These are phyloP conservation scores for Nycticorax nycticorax DNA, from an alignment of 2,113 vertebrate species.

Conservation along the genomic window DNA sequence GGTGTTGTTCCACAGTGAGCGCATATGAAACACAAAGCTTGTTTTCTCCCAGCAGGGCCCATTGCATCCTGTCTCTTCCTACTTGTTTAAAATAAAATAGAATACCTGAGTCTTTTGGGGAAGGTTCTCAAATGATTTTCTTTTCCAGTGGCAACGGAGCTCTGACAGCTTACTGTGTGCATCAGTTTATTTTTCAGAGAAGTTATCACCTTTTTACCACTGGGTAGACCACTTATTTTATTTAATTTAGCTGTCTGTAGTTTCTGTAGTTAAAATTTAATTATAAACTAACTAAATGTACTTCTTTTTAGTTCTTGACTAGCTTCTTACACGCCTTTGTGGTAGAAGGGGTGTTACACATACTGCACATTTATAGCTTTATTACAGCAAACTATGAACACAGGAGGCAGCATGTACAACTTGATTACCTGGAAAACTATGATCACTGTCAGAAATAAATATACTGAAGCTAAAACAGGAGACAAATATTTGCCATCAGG, in stretches of 20 bases:
- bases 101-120: background rate
- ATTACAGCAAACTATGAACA: background rate
- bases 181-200: background rate
- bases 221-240: background rate
- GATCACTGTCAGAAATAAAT: conserved; percentile 95
- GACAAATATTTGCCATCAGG: conserved; percentile 87
- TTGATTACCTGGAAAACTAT: conserved; percentile 93
- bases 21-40: background rate
- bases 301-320: background rate
- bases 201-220: background rate
- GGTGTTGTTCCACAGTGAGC: background rate
- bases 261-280: background rate
- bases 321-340: background rate
- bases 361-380: background rate
- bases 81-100: background rate
- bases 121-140: background rate
- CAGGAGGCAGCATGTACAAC: background rate
- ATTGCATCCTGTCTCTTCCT: background rate
- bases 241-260: background rate
- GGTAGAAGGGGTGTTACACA: background rate
- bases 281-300: background rate
- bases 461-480: conserved; percentile 86
- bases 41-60: background rate
- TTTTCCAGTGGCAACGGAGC: background rate
- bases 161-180: background rate